Evolutionary conservation across 2,888 invertebrate species (phyloP), one percentile per base, ranked within the genome.

Genomic region (Phaedon cochleariae): DNA sequence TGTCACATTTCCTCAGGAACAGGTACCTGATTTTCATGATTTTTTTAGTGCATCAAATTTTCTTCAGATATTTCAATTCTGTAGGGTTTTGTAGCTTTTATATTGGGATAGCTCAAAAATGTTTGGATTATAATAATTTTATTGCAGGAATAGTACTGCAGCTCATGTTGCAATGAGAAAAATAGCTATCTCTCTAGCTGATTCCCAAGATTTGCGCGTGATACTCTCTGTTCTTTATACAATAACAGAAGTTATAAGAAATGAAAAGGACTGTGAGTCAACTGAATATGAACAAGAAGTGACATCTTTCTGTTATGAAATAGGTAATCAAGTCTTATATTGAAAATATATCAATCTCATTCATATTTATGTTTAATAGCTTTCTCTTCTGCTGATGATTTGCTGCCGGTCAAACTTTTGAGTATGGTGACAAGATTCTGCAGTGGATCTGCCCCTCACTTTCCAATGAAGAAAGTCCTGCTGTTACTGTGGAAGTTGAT

Each of bases 391-490:
- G 90, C 91, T 20, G 96, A 96, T 77, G 96, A 97, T 81, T 84
- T 96, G 65, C 83, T 98, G 31, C 91, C 94, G 37, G 92, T 97
- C 1, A 94, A 96, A 79, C 86, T 99, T 59, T 88, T 99, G 64
- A 92, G 94, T 70, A 98, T 99, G 98, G 95, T 98, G 22, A 97
- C 97, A 31, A 90, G 93, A 74, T 96, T 98, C 81, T 98, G 98
- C 84, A 95, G 96, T 75, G 98, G 98, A 1, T 92, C 93, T 26
- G 94, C 96, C 5, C 96, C 98, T 15, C 97, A 98, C 85, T 98
- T 97, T 85, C 99, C 99, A 1, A 98, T 99, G 91, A 98, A 97
- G 83, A 99, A 99, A 85, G 95, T 98, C 7, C 86, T 99, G n/a
- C 85, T 99, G 54, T 64, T 76, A 1, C 85, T 99, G 20, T 99